A percentile compares a stretch with the other conserved stretches of the same genome.
Conservation (phyloP, 2,113 vertebrate species). For the Trogon melanurus region DNA sequence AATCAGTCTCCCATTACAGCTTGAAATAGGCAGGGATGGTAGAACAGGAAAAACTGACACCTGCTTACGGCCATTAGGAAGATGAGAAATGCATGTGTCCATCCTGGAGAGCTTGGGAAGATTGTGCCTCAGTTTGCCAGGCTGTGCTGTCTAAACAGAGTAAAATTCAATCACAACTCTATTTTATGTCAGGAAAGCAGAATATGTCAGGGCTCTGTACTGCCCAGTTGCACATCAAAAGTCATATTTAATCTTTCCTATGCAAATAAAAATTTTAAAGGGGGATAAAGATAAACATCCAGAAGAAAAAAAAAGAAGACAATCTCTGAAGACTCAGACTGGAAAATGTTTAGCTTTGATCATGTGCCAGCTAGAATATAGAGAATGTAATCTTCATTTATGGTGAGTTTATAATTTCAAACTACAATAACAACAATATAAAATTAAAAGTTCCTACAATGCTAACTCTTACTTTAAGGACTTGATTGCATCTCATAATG, state of each 20-base stretch:
- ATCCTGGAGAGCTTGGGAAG: not conserved
- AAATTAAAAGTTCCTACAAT: not conserved
- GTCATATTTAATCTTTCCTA: not conserved
- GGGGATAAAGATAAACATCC: not conserved
- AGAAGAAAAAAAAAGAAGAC: not conserved
- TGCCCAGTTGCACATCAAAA: not conserved
- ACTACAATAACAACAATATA: not conserved
- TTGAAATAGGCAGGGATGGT: not conserved
- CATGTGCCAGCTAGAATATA: not conserved
- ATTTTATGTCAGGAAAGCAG: not conserved
- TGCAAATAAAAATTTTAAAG: not conserved
- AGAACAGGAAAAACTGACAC: not conserved
- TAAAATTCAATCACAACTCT: not conserved
- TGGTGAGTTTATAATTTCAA: not conserved
- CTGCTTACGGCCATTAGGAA: not conserved
- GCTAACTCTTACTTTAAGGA: not conserved
- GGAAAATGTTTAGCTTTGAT: not conserved
- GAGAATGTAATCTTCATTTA: not conserved
- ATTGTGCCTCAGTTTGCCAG: not conserved
- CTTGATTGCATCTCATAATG: not conserved
- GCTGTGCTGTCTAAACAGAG: not conserved
- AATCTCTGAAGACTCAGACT: not conserved
- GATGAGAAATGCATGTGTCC: accelerated
- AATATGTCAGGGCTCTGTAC: not conserved
- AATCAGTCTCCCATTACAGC: not conserved